Evolutionary conservation across 2,888 invertebrate species (phyloP), one percentile per base, ranked within the genome.

Genomic region (Mayetiola destructor): DNA sequence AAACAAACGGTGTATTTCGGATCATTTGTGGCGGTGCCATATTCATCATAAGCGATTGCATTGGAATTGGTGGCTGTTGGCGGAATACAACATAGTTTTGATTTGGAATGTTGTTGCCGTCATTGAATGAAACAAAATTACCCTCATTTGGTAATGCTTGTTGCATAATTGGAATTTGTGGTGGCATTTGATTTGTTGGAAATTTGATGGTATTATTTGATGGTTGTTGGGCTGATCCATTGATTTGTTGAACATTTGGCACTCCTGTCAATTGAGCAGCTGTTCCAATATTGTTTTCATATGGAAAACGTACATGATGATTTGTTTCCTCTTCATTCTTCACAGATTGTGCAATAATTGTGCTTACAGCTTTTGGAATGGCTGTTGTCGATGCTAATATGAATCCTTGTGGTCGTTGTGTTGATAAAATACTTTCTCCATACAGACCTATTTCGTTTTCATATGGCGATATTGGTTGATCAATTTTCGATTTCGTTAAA

Each of bases 71-170:
- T 48, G 27, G 16, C 16, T 48, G 48, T 27, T 23, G 48, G 16
- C 48, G 66, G 66, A 59, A 63, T 62, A 54, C 59, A 57, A 57
- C 66, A 67, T 18, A 65, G 67, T 30, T 71, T 71, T 5, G 73
- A 20, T 27, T 57, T 53, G 30, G 30, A 36, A 20, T 29, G 48
- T n/a, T 48, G 30, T 8, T 14, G 32, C 1, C 12, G 32, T 48
- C 48, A 16, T 2, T 14, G n/a, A 48, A 27, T 48, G n/a, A n/a
- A n/a, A n/a, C n/a, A n/a, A n/a, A 6, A 10, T 16, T 3, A 18
- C 5, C 27, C n/a, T 23, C 37, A n/a, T n/a, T 8, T 48, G 48
- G 48, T 3, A 16, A 6, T 14, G 48, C 5, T 27, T 48, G 48
- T 27, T 14, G 27, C 6, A n/a, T 16, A n/a, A 27, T 23, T 27